phyloP scores from a whole-genome alignment of 2,888 invertebrate species.

The Tubulanus polymorphus region DNA sequence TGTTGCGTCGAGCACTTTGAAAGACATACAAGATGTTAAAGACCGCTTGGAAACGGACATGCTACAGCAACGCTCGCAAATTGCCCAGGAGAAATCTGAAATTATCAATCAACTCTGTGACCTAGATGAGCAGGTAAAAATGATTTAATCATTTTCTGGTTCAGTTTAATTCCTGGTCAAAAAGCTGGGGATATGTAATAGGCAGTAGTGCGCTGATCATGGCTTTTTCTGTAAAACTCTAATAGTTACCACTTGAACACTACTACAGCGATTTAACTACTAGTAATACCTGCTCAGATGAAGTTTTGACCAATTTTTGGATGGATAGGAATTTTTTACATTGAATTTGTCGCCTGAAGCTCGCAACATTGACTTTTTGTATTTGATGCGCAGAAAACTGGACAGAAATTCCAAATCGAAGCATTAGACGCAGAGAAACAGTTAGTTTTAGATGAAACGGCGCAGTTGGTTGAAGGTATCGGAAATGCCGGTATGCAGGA shows the following conservation, averaged over 20 bases:
- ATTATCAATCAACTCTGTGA: slow-evolving; percentile 31
- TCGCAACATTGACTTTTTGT: slow-evolving; percentile 5
- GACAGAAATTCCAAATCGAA: no score
- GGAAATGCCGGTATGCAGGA: slow-evolving; percentile 27
- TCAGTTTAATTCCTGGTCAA: no score
- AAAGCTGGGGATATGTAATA: background rate
- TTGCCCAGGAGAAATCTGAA: slow-evolving; percentile 31
- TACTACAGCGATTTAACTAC: no score
- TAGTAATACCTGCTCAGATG: no score
- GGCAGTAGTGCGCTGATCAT: no score
- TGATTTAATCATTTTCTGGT: no score
- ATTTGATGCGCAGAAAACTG: no score
- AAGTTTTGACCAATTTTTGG: no score
- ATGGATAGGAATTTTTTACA: background rate
- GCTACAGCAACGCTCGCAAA: slow-evolving; percentile 25
- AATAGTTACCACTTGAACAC: no score
- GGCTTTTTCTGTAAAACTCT: no score
- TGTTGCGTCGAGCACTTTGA: slow-evolving; percentile 31
- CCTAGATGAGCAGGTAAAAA: slow-evolving; percentile 28
- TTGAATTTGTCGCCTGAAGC: background rate
- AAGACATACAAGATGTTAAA: slow-evolving; percentile 32
- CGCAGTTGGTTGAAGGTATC: slow-evolving; percentile 22
- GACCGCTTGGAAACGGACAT: slow-evolving; percentile 27
- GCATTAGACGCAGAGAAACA: slow-evolving; percentile 21
- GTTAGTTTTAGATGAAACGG: slow-evolving; percentile 18